Percentiles rank a stretch among this genome's conserved stretches.
Conservation (phyloP, 1,140 invertebrate genomes). For the Drosophila sturtevanti region DNA sequence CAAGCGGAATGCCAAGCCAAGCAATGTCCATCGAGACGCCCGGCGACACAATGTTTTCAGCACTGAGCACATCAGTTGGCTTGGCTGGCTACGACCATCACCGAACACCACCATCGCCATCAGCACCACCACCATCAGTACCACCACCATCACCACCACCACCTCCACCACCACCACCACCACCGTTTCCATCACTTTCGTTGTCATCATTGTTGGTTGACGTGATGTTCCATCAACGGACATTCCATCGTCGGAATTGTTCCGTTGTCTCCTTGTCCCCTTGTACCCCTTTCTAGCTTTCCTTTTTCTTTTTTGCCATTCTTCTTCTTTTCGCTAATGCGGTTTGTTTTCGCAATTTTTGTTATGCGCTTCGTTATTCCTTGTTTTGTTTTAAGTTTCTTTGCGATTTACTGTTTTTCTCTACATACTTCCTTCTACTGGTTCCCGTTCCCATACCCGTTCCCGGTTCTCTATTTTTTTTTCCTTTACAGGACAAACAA, state of each 20-base stretch:
- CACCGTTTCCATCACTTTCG: conserved; percentile 49
- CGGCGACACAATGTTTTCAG: conserved; percentile 69
- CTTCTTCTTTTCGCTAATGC: conserved; percentile 61
- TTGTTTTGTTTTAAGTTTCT: conserved; percentile 69
- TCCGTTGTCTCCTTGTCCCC: not conserved
- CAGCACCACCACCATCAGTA: not conserved
- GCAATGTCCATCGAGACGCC: conserved; percentile 24
- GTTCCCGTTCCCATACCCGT: conserved; percentile 1
- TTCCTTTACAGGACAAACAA: conserved; percentile 60
- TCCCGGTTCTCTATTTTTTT: too few relatives aligned
- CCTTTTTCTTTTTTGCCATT: not conserved
- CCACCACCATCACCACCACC: conserved; percentile 10
- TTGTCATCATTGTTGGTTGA: conserved; percentile 65
- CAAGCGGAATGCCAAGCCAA: conserved; percentile 21
- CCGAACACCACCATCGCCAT: too few relatives aligned
- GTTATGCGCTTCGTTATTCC: conserved; percentile 74
- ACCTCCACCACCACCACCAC: not conserved
- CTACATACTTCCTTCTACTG: conserved; percentile 27
- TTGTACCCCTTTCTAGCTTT: not conserved
- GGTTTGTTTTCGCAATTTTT: conserved; percentile 72
- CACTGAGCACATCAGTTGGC: conserved; percentile 21
- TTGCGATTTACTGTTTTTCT: conserved; percentile 17
- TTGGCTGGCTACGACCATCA: not conserved
- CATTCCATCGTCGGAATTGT: conserved; percentile 25
- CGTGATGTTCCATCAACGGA: conserved; percentile 58